Percentiles rank a stretch among this genome's conserved stretches.
Conservation (phyloP, 1,140 invertebrate species). For the Ceratosolen solmsi region DNA sequence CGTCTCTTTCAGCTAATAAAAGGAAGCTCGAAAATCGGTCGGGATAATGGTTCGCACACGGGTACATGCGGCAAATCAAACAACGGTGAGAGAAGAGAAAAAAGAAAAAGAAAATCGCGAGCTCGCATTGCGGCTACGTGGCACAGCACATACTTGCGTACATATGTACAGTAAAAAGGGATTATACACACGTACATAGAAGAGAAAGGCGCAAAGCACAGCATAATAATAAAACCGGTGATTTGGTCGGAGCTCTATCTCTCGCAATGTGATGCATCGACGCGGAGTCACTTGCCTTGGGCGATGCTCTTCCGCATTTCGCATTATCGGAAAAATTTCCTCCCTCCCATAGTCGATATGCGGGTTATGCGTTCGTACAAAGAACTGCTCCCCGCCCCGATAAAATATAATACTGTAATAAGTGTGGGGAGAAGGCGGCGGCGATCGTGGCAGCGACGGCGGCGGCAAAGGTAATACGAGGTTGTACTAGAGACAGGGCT, state of each 20-base stretch:
- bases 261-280: slow-evolving; percentile 14
- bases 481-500: not conserved
- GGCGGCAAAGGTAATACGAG: not conserved
- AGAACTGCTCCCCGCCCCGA: not conserved
- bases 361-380: slow-evolving; percentile 49
- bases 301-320: slow-evolving; percentile 61
- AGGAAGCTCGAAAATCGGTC: not conserved
- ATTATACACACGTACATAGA: slow-evolving; percentile 47
- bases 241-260: slow-evolving; percentile 51
- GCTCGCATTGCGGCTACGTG: not conserved
- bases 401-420: slow-evolving; percentile 48
- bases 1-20: slow-evolving; percentile 8
- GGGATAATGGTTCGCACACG: not conserved
- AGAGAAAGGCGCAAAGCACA: slow-evolving; percentile 55
- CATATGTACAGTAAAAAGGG: not conserved
- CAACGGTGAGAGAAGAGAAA: not conserved
- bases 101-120: not conserved
- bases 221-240: slow-evolving; percentile 56
- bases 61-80: not conserved
- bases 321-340: slow-evolving; percentile 56
- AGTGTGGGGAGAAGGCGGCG: slow-evolving; percentile 36
- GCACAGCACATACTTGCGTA: not conserved
- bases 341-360: slow-evolving; percentile 9
- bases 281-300: slow-evolving; percentile 46
- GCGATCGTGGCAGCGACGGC: slow-evolving; percentile 29